A percentile compares a stretch with the other conserved stretches of the same genome.
Evolutionary conservation across 1,140 invertebrate species (phyloP).

Genomic region (Hypothenemus hampei): DNA sequence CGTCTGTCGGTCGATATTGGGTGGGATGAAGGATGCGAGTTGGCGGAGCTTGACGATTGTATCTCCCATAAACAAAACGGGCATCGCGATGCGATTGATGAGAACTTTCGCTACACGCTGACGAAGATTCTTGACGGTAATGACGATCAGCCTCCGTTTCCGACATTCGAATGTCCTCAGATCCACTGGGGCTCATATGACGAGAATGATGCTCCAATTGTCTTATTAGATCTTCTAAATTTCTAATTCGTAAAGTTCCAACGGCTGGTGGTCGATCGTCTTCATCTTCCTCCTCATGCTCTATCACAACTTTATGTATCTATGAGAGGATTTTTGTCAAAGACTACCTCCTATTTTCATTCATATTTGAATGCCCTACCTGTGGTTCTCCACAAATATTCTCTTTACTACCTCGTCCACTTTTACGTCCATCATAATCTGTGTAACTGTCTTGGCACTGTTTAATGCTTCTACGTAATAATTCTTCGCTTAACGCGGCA

Average conservation of each 20-base stretch:
- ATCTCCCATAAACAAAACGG: conserved; percentile 75
- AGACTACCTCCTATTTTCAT: background rate
- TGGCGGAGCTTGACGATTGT: conserved; percentile 68
- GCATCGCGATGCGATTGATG: conserved; percentile 55
- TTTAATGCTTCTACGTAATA: conserved; percentile 59
- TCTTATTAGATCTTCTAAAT: conserved; percentile 84
- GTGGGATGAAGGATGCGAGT: conserved; percentile 54
- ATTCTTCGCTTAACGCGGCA: conserved; percentile 56
- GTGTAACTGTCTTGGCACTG: conserved; percentile 58
- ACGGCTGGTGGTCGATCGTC: conserved; percentile 66
- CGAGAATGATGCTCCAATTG: conserved; percentile 84
- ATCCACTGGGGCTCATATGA: conserved; percentile 84
- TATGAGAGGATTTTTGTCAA: background rate
- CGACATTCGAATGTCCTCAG: conserved; percentile 86
- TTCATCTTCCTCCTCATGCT: conserved; percentile 59
- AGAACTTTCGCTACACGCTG: conserved; percentile 67
- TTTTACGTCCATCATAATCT: conserved; percentile 54
- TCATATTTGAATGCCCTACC: background rate
- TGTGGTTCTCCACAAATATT: conserved; percentile 56
- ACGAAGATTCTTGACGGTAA: conserved; percentile 70
- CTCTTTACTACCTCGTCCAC: conserved; percentile 52
- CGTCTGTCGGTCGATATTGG: conserved; percentile 59
- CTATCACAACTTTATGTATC: conserved; percentile 38
- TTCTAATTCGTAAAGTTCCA: conserved; percentile 77
- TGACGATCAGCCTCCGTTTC: conserved; percentile 78